Conservation (phyloP, 1,140 invertebrate genomes). For the Maconellicoccus hirsutus region DNA sequence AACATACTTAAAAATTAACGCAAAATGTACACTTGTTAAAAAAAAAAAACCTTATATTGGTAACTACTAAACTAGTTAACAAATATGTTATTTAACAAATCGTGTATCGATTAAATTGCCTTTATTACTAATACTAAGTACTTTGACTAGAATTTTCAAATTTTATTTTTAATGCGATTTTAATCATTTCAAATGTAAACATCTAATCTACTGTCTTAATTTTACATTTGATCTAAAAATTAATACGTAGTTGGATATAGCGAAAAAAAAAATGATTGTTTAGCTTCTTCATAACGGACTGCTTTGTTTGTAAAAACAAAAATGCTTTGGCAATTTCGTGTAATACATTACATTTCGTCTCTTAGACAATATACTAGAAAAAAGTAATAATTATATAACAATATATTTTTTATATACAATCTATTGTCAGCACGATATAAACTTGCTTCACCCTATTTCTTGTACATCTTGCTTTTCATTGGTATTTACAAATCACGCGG, state of each 20-base stretch:
- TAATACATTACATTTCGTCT: neutral
- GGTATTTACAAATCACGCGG: neutral
- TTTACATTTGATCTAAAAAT: neutral
- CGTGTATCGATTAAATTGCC: too few relatives aligned
- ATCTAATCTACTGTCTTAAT: neutral
- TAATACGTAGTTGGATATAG: neutral
- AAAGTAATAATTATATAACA: neutral
- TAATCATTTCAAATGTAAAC: too few relatives aligned
- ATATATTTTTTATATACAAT: neutral
- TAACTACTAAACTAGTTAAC: neutral
- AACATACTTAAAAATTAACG: neutral
- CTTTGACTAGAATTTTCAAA: neutral
- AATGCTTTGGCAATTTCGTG: neutral
- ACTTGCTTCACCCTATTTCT: neutral
- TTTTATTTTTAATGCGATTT: neutral
- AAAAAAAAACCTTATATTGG: neutral
- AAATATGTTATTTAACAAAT: neutral
- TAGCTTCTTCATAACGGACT: neutral
- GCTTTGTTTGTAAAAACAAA: neutral
- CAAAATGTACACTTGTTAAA: conserved; percentile 1
- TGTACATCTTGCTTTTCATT: neutral
- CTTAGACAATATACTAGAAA: neutral
- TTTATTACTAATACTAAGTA: neutral
- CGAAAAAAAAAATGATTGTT: neutral
- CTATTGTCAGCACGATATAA: conserved; percentile 8